Percentiles rank a stretch among this genome's conserved stretches.
Conservation (phyloP, 2,113 vertebrate genomes). For the Calcarius ornatus region DNA sequence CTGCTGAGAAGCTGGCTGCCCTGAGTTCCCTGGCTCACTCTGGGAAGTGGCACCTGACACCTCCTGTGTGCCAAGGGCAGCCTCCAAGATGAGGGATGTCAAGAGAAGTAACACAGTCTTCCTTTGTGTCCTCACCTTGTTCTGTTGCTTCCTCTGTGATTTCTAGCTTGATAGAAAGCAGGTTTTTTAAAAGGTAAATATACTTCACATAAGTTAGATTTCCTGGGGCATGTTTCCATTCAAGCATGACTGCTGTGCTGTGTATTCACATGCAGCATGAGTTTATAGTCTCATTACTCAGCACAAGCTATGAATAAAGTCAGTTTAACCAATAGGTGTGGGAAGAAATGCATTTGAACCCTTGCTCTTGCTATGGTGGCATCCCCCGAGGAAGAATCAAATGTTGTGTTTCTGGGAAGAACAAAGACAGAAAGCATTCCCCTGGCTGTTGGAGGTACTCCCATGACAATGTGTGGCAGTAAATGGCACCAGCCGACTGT, state of each 20-base stretch:
- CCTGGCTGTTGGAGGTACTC: neutral
- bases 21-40: neutral
- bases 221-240: neutral
- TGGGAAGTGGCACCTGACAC: neutral
- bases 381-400: neutral
- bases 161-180: neutral
- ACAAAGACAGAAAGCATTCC: neutral
- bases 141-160: neutral
- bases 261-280: neutral
- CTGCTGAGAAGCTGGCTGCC: neutral
- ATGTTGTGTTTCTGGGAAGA: neutral
- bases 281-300: neutral
- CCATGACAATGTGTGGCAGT: neutral
- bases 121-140: neutral
- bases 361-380: neutral
- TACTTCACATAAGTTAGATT: neutral
- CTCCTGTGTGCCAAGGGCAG: neutral
- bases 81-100: neutral
- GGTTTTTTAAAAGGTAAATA: neutral
- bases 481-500: accelerated
- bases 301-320: neutral
- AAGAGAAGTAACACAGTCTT: neutral
- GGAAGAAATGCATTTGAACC: neutral
- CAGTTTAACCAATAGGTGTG: neutral
- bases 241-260: neutral